These are phyloP conservation scores for Saccopteryx leptura DNA, from an alignment of 2,113 vertebrate genomes.

Conservation along the genomic window DNA sequence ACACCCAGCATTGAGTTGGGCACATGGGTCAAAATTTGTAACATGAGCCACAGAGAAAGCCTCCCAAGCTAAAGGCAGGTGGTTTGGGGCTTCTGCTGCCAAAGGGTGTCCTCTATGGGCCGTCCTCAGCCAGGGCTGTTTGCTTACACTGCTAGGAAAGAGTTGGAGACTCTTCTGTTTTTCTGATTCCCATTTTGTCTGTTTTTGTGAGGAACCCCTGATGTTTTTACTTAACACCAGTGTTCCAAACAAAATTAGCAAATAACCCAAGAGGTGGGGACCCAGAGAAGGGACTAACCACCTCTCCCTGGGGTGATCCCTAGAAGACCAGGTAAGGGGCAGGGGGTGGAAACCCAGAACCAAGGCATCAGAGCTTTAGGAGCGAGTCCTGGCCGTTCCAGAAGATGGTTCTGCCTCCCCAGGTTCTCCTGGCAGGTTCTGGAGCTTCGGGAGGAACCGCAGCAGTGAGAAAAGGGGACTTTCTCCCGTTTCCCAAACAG, in stretches of 20 bases:
- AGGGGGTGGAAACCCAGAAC: not conserved
- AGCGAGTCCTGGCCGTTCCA: not conserved
- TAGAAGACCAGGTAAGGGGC: not conserved
- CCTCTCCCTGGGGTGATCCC: not conserved
- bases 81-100: conserved; percentile 28
- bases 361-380: not conserved
- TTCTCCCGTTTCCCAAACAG: not conserved
- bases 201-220: conserved; percentile 67
- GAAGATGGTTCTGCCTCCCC: not conserved
- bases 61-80: conserved; percentile 64
- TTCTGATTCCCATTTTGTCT: conserved; percentile 66
- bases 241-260: conserved; percentile 72
- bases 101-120: not conserved
- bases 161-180: conserved; percentile 71
- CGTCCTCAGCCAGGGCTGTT: conserved; percentile 16
- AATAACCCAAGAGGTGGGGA: conserved; percentile 31
- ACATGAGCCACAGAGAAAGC: conserved; percentile 36
- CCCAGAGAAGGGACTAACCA: not conserved
- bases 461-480: not conserved
- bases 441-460: not conserved
- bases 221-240: conserved; percentile 77
- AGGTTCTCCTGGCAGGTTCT: not conserved
- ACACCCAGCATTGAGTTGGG: not conserved
- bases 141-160: conserved; percentile 50
- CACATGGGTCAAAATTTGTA: not conserved